A percentile compares a stretch with the other conserved stretches of the same genome.
phyloP scores from a whole-genome alignment of 2,113 vertebrate species.

The Notechis scutatus region DNA sequence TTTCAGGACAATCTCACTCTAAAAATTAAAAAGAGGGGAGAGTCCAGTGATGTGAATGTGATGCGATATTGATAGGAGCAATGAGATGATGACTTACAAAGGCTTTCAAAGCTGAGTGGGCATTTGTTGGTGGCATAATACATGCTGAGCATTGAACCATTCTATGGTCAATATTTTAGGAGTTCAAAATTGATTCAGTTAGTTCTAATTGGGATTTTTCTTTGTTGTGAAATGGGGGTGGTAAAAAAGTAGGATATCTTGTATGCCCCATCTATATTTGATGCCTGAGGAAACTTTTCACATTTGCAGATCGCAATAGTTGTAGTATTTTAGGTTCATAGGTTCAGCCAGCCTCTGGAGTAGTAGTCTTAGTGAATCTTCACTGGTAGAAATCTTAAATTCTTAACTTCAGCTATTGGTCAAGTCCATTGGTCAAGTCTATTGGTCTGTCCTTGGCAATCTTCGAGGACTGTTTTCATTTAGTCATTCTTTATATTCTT shows the following conservation, averaged over 20 bases:
- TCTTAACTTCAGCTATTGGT: not conserved
- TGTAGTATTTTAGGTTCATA: not conserved
- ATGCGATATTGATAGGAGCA: not conserved
- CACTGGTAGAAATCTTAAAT: not conserved
- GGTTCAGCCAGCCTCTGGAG: not conserved
- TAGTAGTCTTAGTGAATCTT: not conserved
- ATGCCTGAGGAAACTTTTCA: conserved; percentile 6
- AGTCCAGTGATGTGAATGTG: not conserved
- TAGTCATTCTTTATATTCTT: not conserved
- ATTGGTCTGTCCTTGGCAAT: not conserved
- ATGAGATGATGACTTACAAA: conserved; percentile 8
- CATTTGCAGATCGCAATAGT: conserved; percentile 1
- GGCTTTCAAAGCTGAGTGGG: not conserved
- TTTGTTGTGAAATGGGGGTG: not conserved
- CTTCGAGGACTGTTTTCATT: not conserved
- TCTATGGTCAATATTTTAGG: not conserved
- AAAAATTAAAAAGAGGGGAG: not conserved
- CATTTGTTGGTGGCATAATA: not conserved
- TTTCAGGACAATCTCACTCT: conserved; percentile 13
- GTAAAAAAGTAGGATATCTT: not conserved
- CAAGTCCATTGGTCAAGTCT: not conserved
- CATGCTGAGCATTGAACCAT: not conserved
- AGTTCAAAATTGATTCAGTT: conserved; percentile 13
- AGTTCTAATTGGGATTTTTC: conserved; percentile 10
- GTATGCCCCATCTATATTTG: not conserved